These are phyloP conservation scores for Ictalurus punctatus DNA, from an alignment of 2,113 vertebrate genomes.

Conservation along the genomic window DNA sequence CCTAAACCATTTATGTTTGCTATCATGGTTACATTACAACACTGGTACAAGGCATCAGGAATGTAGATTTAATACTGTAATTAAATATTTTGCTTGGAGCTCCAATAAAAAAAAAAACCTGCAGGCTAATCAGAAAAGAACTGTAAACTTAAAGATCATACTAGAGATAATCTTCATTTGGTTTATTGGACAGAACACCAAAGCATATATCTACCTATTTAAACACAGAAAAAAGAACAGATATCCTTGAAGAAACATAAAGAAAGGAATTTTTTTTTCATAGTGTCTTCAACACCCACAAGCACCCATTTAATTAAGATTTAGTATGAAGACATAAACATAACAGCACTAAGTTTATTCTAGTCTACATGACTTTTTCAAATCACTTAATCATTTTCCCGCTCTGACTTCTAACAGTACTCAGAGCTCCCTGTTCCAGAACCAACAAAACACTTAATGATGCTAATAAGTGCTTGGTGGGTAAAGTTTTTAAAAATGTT, in stretches of 20 bases:
- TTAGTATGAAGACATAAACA: neutral
- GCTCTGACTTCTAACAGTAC: neutral
- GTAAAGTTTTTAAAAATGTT: neutral
- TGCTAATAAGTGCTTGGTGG: neutral
- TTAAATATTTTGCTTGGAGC: neutral
- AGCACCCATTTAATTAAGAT: neutral
- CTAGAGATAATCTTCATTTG: neutral
- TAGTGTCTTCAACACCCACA: neutral
- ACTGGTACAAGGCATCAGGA: neutral
- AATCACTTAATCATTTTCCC: neutral
- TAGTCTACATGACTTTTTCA: neutral
- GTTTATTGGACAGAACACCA: neutral
- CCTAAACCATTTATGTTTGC: neutral
- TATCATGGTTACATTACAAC: conserved; percentile 5
- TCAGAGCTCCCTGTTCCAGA: neutral
- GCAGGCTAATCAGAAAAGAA: neutral
- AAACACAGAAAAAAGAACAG: neutral
- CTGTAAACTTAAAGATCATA: neutral
- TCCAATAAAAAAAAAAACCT: neutral
- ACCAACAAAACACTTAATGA: neutral
- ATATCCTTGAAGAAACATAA: neutral
- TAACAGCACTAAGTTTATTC: neutral
- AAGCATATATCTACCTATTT: neutral
- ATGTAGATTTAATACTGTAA: too few species aligned
- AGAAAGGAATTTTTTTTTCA: neutral